Evolutionary conservation across 2,888 invertebrate genomes (phyloP).

Genomic region (Eupithecia subfuscata): DNA sequence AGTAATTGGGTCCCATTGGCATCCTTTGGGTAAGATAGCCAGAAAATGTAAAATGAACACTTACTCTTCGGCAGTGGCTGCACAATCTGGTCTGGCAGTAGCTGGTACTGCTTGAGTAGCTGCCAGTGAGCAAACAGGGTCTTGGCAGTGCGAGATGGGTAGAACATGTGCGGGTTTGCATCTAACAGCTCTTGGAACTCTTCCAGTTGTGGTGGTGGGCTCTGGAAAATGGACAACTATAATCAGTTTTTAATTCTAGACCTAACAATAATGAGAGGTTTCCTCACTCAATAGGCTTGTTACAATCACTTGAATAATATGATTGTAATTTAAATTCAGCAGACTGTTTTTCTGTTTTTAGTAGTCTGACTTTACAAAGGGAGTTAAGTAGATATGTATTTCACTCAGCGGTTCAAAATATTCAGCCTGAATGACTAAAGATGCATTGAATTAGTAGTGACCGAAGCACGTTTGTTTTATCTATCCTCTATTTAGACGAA

Average conservation of each 20-base stretch:
- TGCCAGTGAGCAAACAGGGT: conserved; percentile 91
- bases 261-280: not conserved
- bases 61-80: conserved; percentile 83
- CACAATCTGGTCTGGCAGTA: conserved; percentile 95
- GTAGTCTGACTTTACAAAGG: not conserved
- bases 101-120: conserved; percentile 94
- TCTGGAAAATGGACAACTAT: conserved; percentile 73
- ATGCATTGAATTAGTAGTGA: not conserved
- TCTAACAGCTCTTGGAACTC: conserved; percentile 93
- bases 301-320: not conserved
- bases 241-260: not conserved
- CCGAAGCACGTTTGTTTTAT: not conserved
- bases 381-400: not conserved
- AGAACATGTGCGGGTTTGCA: conserved; percentile 93
- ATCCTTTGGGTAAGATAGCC: not conserved
- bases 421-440: not conserved
- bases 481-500: no score
- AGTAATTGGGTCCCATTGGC: not conserved
- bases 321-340: not conserved
- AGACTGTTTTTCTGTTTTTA: not conserved
- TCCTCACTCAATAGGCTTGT: not conserved
- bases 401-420: not conserved
- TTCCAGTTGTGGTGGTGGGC: conserved; percentile 88
- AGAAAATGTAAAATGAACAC: conserved; percentile 22
- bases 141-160: conserved; percentile 86